phyloP scores from a whole-genome alignment of 2,113 vertebrate genomes.

The Albula glossodonta region DNA sequence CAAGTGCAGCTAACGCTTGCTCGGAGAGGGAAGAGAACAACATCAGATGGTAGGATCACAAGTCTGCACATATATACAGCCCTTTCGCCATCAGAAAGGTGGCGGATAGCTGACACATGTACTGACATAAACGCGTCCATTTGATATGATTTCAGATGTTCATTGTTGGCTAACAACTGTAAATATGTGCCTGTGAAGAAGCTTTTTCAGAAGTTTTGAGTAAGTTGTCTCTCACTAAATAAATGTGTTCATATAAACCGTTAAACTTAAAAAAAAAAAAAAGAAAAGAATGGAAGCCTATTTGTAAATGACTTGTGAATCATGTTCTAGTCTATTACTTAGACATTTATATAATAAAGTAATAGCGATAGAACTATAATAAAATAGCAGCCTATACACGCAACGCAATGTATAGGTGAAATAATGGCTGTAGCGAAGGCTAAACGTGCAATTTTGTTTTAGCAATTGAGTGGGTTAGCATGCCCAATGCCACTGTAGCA shows the following conservation, averaged over 20 bases:
- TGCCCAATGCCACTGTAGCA: not conserved
- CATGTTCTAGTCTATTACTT: not conserved
- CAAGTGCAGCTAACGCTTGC: constrained; percentile 68
- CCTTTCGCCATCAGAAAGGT: not conserved
- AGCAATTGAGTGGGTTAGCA: not conserved
- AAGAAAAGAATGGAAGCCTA: no score
- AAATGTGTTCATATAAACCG: no score
- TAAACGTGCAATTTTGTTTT: no score
- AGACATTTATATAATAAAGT: not conserved
- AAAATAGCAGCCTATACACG: not conserved
- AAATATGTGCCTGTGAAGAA: no score
- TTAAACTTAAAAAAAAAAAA: no score
- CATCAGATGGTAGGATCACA: constrained; percentile 51
- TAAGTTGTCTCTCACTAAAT: no score
- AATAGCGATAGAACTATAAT: not conserved
- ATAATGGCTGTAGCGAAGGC: no score
- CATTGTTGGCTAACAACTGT: no score
- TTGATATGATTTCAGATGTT: no score
- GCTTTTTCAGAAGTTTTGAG: no score
- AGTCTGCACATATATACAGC: not conserved
- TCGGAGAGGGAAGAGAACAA: constrained; percentile 44
- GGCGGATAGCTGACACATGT: not conserved
- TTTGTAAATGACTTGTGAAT: no score
- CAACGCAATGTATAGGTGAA: not conserved
- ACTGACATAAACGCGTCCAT: no score